Conservation (phyloP, 2,113 vertebrate species). For the Spea multiplicata region DNA sequence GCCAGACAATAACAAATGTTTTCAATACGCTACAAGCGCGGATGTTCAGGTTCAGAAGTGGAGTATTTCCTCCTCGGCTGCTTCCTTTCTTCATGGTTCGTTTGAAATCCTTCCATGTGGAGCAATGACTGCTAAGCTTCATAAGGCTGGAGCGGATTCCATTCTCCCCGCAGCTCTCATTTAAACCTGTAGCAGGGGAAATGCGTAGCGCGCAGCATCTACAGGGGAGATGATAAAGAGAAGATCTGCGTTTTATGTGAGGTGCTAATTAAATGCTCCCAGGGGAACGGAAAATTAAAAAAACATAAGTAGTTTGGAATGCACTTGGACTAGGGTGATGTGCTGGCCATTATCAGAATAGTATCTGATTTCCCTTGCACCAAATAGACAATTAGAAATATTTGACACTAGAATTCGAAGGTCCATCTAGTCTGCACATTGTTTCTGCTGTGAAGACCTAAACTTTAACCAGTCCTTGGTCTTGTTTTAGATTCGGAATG, state of each 20-base stretch:
- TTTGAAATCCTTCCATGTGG: slow-evolving; percentile 61
- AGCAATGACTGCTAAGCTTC: slow-evolving; percentile 42
- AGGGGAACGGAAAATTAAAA: background rate
- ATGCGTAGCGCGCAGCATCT: background rate
- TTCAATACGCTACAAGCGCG: slow-evolving; percentile 10
- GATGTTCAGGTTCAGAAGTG: slow-evolving; percentile 8
- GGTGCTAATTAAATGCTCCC: slow-evolving; percentile 12
- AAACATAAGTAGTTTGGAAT: no score
- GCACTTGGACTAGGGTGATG: no score
- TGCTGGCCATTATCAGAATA: no score
- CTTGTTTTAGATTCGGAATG: no score
- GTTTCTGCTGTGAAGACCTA: no score
- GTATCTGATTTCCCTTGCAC: no score
- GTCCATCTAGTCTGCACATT: no score
- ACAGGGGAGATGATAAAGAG: background rate
- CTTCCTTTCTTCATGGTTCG: slow-evolving; percentile 60
- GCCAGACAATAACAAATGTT: background rate
- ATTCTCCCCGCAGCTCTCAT: slow-evolving; percentile 21
- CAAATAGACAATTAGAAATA: no score
- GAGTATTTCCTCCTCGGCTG: slow-evolving; percentile 29
- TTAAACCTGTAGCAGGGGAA: slow-evolving; percentile 24
- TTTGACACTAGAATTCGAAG: no score
- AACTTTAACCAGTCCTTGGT: no score
- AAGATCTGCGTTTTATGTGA: slow-evolving; percentile 14
- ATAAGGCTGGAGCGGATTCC: slow-evolving; percentile 28